Evolutionary conservation across 2,797 vertebrate genomes (phyloP).

Genomic region (Lepilemur septentrionalis): DNA sequence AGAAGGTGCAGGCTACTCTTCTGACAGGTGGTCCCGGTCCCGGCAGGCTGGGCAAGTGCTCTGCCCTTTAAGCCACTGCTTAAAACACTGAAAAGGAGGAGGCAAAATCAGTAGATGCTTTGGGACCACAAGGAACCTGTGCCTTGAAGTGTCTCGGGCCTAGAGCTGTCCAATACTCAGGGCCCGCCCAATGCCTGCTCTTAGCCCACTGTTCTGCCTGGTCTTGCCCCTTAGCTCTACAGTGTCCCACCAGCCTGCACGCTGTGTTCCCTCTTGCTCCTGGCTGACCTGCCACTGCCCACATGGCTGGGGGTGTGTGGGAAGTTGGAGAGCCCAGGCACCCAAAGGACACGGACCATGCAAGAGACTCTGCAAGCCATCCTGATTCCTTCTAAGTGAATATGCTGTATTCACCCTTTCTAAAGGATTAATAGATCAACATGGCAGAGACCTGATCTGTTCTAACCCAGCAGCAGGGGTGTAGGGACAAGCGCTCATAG

Average conservation of each 20-base stretch:
- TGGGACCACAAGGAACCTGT: fast-evolving
- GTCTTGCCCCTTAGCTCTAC: background rate
- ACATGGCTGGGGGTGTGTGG: background rate
- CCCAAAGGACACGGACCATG: background rate
- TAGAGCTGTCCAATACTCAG: background rate
- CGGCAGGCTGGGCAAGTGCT: slow-evolving; percentile 94
- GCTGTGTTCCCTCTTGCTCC: background rate
- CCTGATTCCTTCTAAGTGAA: fast-evolving
- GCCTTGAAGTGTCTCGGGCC: background rate
- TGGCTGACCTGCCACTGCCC: background rate
- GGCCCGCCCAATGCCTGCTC: background rate
- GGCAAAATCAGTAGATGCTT: background rate
- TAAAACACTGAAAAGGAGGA: slow-evolving; percentile 89
- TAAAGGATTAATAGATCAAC: background rate
- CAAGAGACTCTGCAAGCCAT: fast-evolving
- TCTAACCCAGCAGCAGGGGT: background rate
- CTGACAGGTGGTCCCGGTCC: slow-evolving; percentile 82
- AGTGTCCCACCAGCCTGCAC: background rate
- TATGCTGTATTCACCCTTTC: fast-evolving
- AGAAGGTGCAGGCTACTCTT: slow-evolving; percentile 89
- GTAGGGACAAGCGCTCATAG: background rate
- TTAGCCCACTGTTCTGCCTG: background rate
- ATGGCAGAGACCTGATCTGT: background rate
- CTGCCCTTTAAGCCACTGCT: slow-evolving; percentile 91
- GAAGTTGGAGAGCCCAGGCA: background rate